Conservation (phyloP, 2,888 invertebrate genomes). For the Mamestra brassicae region DNA sequence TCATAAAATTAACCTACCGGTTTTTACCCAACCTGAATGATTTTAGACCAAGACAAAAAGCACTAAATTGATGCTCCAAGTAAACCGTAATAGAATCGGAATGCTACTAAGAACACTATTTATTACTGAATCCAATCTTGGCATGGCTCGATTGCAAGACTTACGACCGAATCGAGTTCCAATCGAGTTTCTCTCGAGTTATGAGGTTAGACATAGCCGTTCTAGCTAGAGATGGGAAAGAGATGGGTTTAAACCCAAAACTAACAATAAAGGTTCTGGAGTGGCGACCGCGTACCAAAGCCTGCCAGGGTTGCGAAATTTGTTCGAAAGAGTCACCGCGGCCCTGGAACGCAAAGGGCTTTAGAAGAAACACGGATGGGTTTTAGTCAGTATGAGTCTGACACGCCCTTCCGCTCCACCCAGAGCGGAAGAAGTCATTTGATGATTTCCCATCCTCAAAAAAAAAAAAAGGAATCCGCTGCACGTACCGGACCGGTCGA, state of each 20-base stretch:
- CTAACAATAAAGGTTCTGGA: background rate
- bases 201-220: slow-evolving; percentile 45
- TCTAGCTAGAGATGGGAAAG: background rate
- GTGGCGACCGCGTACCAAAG: no score
- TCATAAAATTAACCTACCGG: background rate
- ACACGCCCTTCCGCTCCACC: no score
- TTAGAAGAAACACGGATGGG: no score
- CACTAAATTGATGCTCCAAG: slow-evolving; percentile 50
- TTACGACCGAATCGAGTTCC: slow-evolving; percentile 61
- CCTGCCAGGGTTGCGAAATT: no score
- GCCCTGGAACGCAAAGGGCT: no score
- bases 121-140: slow-evolving; percentile 66
- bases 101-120: slow-evolving; percentile 61
- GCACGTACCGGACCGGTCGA: no score
- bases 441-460: no score
- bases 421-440: no score
- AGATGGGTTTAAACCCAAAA: slow-evolving; percentile 3
- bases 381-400: no score
- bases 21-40: slow-evolving; percentile 8
- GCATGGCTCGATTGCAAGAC: slow-evolving; percentile 47
- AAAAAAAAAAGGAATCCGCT: no score
- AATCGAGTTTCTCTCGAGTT: slow-evolving; percentile 60
- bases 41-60: slow-evolving; percentile 32
- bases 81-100: slow-evolving; percentile 62
- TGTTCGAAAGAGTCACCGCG: no score